phyloP scores from a whole-genome alignment of 2,797 vertebrate species.

The Peromyscus aztecus region DNA sequence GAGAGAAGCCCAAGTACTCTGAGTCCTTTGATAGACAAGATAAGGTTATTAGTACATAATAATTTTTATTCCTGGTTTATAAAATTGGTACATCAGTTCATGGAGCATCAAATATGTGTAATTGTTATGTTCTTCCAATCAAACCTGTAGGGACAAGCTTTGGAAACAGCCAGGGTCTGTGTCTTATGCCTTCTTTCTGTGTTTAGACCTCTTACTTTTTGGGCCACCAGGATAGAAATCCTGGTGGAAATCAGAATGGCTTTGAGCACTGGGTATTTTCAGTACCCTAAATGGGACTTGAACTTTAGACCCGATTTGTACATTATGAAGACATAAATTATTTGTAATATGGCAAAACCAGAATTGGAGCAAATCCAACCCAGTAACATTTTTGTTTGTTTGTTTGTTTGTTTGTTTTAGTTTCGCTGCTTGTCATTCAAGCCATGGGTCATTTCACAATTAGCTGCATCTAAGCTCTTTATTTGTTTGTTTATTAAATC shows the following conservation, averaged over 20 bases:
- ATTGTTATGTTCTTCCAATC: background rate
- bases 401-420: background rate
- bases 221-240: background rate
- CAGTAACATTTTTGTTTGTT: background rate
- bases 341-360: constrained; percentile 73
- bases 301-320: constrained; percentile 83
- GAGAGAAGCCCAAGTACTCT: background rate
- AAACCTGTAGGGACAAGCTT: background rate
- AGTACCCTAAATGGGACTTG: constrained; percentile 74
- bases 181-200: background rate
- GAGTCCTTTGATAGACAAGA: background rate
- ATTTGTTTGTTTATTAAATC: background rate
- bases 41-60: background rate
- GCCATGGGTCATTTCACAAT: background rate
- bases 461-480: background rate
- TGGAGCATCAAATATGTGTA: background rate
- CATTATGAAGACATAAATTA: constrained; percentile 85
- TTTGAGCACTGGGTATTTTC: constrained; percentile 81
- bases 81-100: constrained; percentile 32
- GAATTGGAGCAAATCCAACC: constrained; percentile 9
- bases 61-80: background rate
- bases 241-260: background rate
- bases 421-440: background rate
- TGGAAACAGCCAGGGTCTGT: background rate
- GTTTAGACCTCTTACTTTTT: constrained; percentile 63